A percentile compares a stretch with the other conserved stretches of the same genome.
phyloP scores from a whole-genome alignment of 2,888 invertebrate species.

The Platypus cylindrus region DNA sequence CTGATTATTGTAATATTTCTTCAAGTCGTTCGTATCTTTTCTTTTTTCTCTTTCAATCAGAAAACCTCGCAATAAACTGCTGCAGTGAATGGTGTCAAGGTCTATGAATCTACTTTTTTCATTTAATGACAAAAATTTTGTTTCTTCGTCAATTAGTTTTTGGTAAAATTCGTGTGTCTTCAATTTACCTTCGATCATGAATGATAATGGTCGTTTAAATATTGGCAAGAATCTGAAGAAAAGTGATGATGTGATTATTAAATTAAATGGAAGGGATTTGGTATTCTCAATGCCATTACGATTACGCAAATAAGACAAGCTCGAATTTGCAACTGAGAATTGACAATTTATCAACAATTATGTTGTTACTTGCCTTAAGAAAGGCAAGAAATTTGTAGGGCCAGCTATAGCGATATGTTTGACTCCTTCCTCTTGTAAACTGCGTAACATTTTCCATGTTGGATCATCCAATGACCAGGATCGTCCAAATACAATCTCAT shows the following conservation, averaged over 20 bases:
- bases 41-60: slow-evolving; percentile 45
- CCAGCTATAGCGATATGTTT: slow-evolving; percentile 74
- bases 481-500: slow-evolving; percentile 65
- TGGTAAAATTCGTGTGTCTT: slow-evolving; percentile 64
- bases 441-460: slow-evolving; percentile 64
- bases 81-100: slow-evolving; percentile 11
- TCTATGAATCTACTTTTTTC: slow-evolving; percentile 11
- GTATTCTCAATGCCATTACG: too few species aligned
- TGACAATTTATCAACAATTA: too few species aligned
- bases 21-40: slow-evolving; percentile 33
- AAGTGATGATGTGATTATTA: too few species aligned
- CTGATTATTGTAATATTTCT: slow-evolving; percentile 45
- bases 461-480: slow-evolving; percentile 54
- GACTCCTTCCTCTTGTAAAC: slow-evolving; percentile 71
- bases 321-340: too few species aligned
- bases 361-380: slow-evolving; percentile 20
- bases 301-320: slow-evolving; percentile 4
- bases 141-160: slow-evolving; percentile 45
- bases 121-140: slow-evolving; percentile 10
- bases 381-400: slow-evolving; percentile 72
- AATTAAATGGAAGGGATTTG: too few species aligned
- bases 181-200: slow-evolving; percentile 53
- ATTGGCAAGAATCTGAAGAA: slow-evolving; percentile 47
- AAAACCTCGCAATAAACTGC: slow-evolving; percentile 49
- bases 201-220: slow-evolving; percentile 49